Evolutionary conservation across 1,140 invertebrate genomes (phyloP).

Genomic region (Cotesia vestalis): DNA sequence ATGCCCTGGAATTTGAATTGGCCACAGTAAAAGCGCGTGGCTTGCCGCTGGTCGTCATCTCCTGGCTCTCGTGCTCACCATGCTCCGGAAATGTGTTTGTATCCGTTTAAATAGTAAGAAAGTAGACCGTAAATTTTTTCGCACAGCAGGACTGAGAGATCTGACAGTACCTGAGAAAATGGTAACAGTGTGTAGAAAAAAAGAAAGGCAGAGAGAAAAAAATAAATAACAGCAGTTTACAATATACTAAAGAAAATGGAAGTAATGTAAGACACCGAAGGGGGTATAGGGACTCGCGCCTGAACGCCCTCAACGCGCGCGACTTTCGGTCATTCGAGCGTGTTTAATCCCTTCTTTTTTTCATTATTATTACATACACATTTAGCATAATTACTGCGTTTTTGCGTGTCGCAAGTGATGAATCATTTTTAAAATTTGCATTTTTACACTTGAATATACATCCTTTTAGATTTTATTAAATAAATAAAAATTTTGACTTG

Average conservation of each 20-base stretch:
- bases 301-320: too few relatives aligned
- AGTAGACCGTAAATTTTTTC: constrained; percentile 28
- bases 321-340: too few relatives aligned
- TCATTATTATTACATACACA: too few relatives aligned
- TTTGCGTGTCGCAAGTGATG: too few relatives aligned
- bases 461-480: too few relatives aligned
- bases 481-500: too few relatives aligned
- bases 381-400: too few relatives aligned
- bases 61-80: not conserved
- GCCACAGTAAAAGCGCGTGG: constrained; percentile 19
- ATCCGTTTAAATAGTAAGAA: constrained; percentile 23
- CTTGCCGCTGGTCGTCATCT: constrained; percentile 8
- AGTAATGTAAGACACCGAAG: too few relatives aligned
- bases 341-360: too few relatives aligned
- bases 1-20: not conserved
- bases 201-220: not conserved
- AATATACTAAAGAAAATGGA: not conserved
- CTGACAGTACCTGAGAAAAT: not conserved
- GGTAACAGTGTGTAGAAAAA: not conserved
- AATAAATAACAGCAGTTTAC: not conserved
- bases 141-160: constrained; percentile 28
- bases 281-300: too few relatives aligned
- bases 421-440: too few relatives aligned
- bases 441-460: too few relatives aligned
- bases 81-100: constrained; percentile 16